Conservation (phyloP, 2,797 vertebrate species). For the Trachops cirrhosus region DNA sequence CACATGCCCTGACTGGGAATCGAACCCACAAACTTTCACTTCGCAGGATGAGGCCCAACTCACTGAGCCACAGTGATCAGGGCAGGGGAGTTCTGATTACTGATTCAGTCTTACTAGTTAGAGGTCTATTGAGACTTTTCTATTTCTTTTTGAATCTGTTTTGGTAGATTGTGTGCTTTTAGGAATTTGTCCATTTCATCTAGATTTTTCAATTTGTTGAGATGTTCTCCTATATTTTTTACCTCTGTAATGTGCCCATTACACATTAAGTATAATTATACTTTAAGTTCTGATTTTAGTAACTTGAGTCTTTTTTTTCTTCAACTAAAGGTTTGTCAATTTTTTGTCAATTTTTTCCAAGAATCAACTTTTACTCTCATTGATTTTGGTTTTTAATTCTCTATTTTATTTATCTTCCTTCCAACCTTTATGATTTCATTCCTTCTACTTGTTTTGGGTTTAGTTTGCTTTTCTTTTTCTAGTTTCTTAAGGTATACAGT, state of each 20-base stretch:
- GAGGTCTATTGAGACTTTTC: background rate
- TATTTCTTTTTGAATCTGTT: background rate
- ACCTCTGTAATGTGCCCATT: too few relatives aligned
- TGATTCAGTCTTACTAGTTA: background rate
- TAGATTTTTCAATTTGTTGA: background rate
- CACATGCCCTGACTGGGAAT: background rate
- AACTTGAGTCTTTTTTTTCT: too few relatives aligned
- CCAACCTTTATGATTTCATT: background rate
- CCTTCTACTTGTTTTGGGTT: background rate
- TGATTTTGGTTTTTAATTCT: background rate
- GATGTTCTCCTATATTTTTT: background rate
- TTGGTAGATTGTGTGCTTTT: background rate
- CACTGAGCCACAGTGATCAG: background rate
- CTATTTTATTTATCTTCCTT: background rate
- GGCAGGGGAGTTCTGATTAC: background rate
- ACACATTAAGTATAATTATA: too few relatives aligned
- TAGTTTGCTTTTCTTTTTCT: background rate
- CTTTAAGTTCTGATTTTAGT: too few relatives aligned
- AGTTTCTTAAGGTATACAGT: background rate
- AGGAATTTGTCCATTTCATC: background rate
- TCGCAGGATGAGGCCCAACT: background rate
- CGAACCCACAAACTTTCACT: background rate
- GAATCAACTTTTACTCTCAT: background rate
- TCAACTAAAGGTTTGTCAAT: too few relatives aligned
- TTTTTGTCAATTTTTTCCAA: too few relatives aligned